Evolutionary conservation across 2,113 vertebrate species (phyloP), one percentile per base, ranked within the genome.

Genomic region (Suncus etruscus): DNA sequence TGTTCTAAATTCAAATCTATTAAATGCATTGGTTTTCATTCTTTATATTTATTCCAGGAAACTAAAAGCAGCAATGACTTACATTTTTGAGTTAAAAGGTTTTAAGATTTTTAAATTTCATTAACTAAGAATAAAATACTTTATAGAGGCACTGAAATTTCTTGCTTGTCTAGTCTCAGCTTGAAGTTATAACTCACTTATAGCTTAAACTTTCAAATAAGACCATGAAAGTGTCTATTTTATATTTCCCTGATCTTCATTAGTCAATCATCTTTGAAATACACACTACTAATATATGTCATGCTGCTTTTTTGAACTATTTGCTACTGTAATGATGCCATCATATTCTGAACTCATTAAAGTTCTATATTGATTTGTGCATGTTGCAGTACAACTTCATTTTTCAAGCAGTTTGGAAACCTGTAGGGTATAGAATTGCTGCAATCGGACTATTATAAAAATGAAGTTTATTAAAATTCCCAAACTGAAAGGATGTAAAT

Each of bases 401-500:
- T 58, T 91, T 91, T 81, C 79, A 83, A 94, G 80, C 77, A 93
- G 73, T 94, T 90, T 92, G 89, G 74, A 94, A 94, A 89, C 70
- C 93, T 95, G 88, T 90, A 95, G 94, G 83, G 50, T 91, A 20
- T 84, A n/a, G 68, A 86, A 90, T 93, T 93, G 89, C 80, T 92
- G 70, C 86, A 93, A 79, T 88, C 95, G 94, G 94, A 92, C 79
- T 1, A 3, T 94, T 95, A 90, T 69, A 76, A 94, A 96, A 93
- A 86, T 16, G 1, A 32, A 92, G 83, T 90, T 79, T 74, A 77
- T 83, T 80, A 83, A 91, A 22, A 22, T 63, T 93, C 31, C 77
- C 24, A 8, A 88, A 89, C 88, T 25, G 51, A n/a, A 89, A 86
- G 86, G 89, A n/a, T 4, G 12, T 86, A 94, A 86, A 32, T 86